These are phyloP conservation scores for Tachysurus fulvidraco DNA, from an alignment of 2,113 vertebrate species.

Conservation along the genomic window DNA sequence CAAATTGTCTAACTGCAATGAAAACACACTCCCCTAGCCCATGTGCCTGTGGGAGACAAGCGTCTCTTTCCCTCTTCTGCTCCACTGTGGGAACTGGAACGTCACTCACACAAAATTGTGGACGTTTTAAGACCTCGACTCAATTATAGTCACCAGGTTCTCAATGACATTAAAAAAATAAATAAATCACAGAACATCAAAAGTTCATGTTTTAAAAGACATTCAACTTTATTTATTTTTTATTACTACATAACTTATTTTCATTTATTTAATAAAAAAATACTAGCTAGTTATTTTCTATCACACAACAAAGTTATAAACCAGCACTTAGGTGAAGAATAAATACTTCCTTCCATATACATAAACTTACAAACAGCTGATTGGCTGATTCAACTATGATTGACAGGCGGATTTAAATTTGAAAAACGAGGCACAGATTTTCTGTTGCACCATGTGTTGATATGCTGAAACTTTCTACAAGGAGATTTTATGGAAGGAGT, in stretches of 20 bases:
- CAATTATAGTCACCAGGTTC: slow-evolving; percentile 11
- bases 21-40: neutral
- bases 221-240: too few relatives aligned
- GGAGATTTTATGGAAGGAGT: neutral
- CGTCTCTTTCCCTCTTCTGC: slow-evolving; percentile 36
- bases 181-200: neutral
- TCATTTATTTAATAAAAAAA: too few relatives aligned
- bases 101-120: slow-evolving; percentile 15
- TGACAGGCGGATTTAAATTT: neutral
- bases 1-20: slow-evolving; percentile 47
- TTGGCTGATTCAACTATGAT: neutral
- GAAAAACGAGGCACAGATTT: neutral
- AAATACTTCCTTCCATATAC: neutral
- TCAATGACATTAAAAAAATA: neutral
- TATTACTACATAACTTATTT: too few relatives aligned
- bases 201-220: too few relatives aligned
- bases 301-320: neutral
- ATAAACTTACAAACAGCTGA: neutral
- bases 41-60: neutral
- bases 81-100: slow-evolving; percentile 37
- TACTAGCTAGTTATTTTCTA: neutral
- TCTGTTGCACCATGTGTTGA: neutral
- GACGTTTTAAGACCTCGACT: slow-evolving; percentile 11
- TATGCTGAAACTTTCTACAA: neutral
- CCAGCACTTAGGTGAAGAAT: neutral